phyloP scores from a whole-genome alignment of 2,113 vertebrate species.

The Rattus norvegicus region DNA sequence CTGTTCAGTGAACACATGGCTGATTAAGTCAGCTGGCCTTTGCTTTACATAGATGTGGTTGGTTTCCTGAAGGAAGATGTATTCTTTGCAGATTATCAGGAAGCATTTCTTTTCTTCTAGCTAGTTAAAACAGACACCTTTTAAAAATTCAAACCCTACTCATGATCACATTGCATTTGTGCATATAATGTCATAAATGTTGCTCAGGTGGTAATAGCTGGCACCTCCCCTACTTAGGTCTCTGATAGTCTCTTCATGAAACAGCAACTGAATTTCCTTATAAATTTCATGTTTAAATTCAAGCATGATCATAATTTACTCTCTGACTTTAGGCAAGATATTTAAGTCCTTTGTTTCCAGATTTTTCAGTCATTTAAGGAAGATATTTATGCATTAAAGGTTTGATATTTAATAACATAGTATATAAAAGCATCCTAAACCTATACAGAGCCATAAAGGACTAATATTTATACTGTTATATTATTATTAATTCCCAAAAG shows the following conservation, averaged over 20 bases:
- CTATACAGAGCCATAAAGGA: background rate
- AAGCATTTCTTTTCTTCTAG: conserved; percentile 3
- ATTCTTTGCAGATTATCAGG: background rate
- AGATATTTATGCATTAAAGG: background rate
- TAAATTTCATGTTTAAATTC: background rate
- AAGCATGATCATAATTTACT: conserved; percentile 22
- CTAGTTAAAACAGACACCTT: conserved; percentile 21
- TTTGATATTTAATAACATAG: background rate
- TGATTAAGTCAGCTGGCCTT: background rate
- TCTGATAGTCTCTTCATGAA: background rate
- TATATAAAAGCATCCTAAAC: background rate
- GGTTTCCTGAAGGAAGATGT: background rate
- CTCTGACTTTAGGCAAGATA: background rate
- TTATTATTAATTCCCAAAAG: background rate
- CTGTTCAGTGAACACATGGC: background rate
- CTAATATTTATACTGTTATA: background rate
- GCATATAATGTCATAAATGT: background rate
- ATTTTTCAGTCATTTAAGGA: background rate
- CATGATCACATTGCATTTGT: background rate
- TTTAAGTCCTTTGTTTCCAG: background rate
- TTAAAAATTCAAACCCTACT: background rate
- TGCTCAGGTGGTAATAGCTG: background rate
- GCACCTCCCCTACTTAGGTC: background rate
- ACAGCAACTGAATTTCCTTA: background rate
- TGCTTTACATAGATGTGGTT: conserved; percentile 38